These are phyloP conservation scores for Galleria mellonella DNA, from an alignment of 1,140 invertebrate species.

Conservation along the genomic window DNA sequence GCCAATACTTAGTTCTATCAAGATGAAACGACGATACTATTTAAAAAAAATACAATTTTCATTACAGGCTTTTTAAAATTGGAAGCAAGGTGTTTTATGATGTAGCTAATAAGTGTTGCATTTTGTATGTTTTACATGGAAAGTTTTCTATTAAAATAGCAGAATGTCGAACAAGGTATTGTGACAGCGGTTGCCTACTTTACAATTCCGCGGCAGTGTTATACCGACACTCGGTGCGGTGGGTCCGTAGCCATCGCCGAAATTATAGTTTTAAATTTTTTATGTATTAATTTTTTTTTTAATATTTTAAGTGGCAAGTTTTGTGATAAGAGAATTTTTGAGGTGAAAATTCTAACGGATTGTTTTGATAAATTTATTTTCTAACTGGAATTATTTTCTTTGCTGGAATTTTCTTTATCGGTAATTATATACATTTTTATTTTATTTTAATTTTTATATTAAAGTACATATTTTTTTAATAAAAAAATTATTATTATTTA, in stretches of 20 bases:
- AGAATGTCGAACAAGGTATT: neutral
- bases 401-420: too few relatives aligned
- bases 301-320: conserved; percentile 9
- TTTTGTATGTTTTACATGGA: conserved; percentile 31
- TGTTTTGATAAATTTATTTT: too few relatives aligned
- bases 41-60: conserved; percentile 18
- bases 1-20: too few relatives aligned
- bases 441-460: too few relatives aligned
- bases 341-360: too few relatives aligned
- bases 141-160: too few relatives aligned
- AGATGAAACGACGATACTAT: conserved; percentile 2
- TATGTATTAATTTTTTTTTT: too few relatives aligned
- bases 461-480: too few relatives aligned
- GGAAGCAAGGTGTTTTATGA: conserved; percentile 7
- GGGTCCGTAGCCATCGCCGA: conserved; percentile 26
- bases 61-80: neutral
- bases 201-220: conserved; percentile 28
- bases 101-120: too few relatives aligned
- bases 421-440: too few relatives aligned
- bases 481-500: too few relatives aligned
- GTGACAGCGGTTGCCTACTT: neutral
- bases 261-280: conserved; percentile 2
- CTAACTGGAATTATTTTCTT: too few relatives aligned
- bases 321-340: conserved; percentile 6
- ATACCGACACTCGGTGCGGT: conserved; percentile 49